Conservation (phyloP, 2,888 invertebrate genomes). For the Acronicta aceris region DNA sequence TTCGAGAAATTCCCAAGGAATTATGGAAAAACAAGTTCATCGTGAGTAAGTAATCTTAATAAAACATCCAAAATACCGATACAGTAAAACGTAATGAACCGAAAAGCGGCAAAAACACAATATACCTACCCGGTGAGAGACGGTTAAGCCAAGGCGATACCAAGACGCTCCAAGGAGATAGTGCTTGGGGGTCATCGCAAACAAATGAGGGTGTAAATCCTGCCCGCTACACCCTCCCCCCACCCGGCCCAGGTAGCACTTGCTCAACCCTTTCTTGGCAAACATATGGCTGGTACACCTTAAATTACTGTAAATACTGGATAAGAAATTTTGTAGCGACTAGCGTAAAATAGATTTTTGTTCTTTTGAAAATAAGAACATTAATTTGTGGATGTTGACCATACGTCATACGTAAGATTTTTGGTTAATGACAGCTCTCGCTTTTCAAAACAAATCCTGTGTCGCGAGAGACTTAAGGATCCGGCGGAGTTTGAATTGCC, state of each 20-base stretch:
- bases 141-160: constrained; percentile 77
- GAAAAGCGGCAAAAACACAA: constrained; percentile 59
- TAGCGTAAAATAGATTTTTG: neutral
- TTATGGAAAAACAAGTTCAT: no score
- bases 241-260: constrained; percentile 77
- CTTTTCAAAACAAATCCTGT: no score
- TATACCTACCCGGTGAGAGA: constrained; percentile 65
- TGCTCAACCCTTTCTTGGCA: constrained; percentile 87
- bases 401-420: no score
- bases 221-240: constrained; percentile 67
- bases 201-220: constrained; percentile 92
- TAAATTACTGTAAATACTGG: constrained; percentile 47
- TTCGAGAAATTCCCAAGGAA: no score
- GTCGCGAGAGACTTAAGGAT: no score
- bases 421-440: no score
- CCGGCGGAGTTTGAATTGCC: no score
- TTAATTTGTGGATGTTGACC: no score
- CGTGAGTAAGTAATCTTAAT: no score
- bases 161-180: constrained; percentile 78
- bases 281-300: constrained; percentile 78
- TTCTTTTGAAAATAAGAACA: no score
- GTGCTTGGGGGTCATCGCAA: constrained; percentile 90
- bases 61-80: no score
- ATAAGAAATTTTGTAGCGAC: constrained; percentile 37
- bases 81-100: constrained; percentile 33